These are phyloP conservation scores for Adoxophyes honmai DNA, from an alignment of 1,140 invertebrate genomes.

Conservation along the genomic window DNA sequence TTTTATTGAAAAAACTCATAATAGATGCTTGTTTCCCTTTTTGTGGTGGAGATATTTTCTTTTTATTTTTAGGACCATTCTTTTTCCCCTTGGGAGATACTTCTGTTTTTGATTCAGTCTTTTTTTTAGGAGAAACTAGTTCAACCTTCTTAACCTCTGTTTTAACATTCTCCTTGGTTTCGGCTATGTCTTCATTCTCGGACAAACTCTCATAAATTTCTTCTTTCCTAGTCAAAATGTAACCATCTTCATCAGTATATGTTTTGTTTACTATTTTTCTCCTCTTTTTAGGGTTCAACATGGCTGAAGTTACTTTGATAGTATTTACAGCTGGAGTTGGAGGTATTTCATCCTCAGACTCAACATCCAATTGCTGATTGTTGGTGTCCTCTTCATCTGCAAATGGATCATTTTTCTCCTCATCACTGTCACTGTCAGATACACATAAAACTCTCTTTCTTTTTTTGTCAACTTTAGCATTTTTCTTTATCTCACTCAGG, in stretches of 20 bases:
- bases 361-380: conserved; percentile 23
- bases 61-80: conserved; percentile 37
- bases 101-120: conserved; percentile 32
- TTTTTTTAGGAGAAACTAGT: conserved; percentile 16
- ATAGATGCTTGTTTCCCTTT: conserved; percentile 63
- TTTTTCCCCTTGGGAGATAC: conserved; percentile 41
- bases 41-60: conserved; percentile 55
- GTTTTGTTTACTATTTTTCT: conserved; percentile 69
- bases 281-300: conserved; percentile 63
- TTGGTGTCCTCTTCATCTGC: conserved; percentile 28
- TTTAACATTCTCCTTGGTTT: conserved; percentile 24
- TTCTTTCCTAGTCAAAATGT: conserved; percentile 63
- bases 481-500: conserved; percentile 46
- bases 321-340: conserved; percentile 53
- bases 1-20: conserved; percentile 64
- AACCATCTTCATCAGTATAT: conserved; percentile 67
- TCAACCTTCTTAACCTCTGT: conserved; percentile 29
- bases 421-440: conserved; percentile 68
- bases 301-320: conserved; percentile 61
- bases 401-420: conserved; percentile 56
- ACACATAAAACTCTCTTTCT: conserved; percentile 59
- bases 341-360: conserved; percentile 71
- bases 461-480: conserved; percentile 62
- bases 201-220: conserved; percentile 70
- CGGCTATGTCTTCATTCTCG: conserved; percentile 43